Evolutionary conservation across 2,113 vertebrate genomes (phyloP), one percentile per base, ranked within the genome.

Genomic region (Penelope pileata): DNA sequence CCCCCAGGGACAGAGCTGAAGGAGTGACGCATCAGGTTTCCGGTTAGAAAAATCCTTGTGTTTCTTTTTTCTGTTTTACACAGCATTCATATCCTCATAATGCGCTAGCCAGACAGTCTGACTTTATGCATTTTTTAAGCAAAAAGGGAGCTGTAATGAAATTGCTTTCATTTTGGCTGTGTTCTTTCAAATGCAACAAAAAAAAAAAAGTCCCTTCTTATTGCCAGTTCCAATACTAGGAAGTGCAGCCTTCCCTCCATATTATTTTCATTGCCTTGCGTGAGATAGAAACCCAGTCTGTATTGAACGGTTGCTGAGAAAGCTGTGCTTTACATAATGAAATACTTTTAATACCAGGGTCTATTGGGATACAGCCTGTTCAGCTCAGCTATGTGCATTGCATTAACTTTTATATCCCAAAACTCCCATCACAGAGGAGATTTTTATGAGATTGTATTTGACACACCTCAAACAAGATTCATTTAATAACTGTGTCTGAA

Each of bases 11-110:
- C 54, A 73, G 89, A 87, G 45, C 45, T 67, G 69, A 95, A 89
- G 59, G 74, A 89, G 59, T 69, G 86, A 94, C 12, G 8, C 69
- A 62, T 84, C 93, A 95, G 53, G 69, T 93, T 96, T 95, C 73
- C 0, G 7, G 77, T 79, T 89, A 93, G 88, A 96, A 92, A 92
- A 92, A 81, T 75, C 56, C 14, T 12, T 82, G 48, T 9, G 36
- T 24, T 36, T 8, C 4, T 19, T 7, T 23, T 24, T 36, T 30
- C 34, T 13, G 36, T 53, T 56, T 29, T 60, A 58, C 36, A 43
- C 27, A 70, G 22, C 75, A 83, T 70, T 73, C 38, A 19, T 87
- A 81, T 59, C 34, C 40, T 83, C 32, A 54, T 81, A 91, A 89
- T 36, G 48, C 75, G 63, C 74, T 79, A 74, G 50, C 21, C 66